A percentile compares a stretch with the other conserved stretches of the same genome.
These are phyloP conservation scores for Spinus olivaceus DNA, from an alignment of 2,797 vertebrate genomes.

Conservation along the genomic window DNA sequence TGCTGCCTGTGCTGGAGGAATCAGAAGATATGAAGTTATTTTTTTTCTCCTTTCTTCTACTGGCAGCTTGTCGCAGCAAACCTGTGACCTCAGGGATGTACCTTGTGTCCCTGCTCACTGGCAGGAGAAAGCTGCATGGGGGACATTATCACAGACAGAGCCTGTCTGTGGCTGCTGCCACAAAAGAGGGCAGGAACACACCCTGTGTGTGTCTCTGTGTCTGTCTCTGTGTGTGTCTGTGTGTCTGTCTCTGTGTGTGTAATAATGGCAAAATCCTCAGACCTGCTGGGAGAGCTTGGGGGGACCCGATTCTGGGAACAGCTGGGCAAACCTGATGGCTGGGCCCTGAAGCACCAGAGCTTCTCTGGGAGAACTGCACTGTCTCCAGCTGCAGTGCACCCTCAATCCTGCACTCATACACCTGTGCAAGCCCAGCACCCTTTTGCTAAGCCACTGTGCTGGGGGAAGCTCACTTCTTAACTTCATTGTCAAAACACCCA, in stretches of 20 bases:
- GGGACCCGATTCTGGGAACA: background rate
- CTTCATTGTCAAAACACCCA: background rate
- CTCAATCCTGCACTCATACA: background rate
- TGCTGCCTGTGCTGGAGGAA: background rate
- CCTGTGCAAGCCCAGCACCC: background rate
- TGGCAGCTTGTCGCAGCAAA: background rate
- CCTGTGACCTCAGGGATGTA: background rate
- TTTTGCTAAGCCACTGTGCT: background rate
- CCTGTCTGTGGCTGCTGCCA: background rate
- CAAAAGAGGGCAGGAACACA: accelerated
- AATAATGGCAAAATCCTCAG: background rate
- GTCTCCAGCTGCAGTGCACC: background rate
- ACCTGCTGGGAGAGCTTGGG: background rate
- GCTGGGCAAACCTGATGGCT: background rate
- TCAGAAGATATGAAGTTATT: background rate
- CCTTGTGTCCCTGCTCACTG: background rate
- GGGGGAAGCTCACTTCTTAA: background rate
- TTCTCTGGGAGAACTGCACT: background rate
- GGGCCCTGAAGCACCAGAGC: background rate
- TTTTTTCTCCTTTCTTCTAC: background rate
- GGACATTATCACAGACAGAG: accelerated
- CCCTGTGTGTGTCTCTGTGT: too few species aligned
- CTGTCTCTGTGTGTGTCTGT: background rate
- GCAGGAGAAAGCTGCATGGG: background rate
- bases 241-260: background rate